Conservation (phyloP, 1,140 invertebrate genomes). For the Orchestia grillus region DNA sequence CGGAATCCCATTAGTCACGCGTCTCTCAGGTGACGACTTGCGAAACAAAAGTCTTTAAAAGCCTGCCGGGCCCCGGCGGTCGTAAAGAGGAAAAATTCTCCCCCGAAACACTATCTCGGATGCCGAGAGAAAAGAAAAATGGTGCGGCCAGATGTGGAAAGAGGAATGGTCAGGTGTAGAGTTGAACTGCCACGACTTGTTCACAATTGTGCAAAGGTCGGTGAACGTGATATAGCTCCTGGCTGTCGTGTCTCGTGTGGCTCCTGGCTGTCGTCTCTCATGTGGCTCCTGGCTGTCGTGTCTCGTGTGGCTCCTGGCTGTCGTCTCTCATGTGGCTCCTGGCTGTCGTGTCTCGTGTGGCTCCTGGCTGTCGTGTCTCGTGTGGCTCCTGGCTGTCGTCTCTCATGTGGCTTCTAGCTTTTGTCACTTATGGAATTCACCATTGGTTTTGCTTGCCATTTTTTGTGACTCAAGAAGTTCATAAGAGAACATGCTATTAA, state of each 20-base stretch:
- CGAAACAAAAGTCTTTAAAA: constrained; percentile 47
- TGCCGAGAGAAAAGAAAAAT: not conserved
- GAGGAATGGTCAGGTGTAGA: not conserved
- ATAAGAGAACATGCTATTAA: no score
- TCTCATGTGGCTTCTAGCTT: no score
- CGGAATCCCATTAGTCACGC: not conserved
- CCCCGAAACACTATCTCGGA: constrained; percentile 21
- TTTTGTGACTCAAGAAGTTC: no score
- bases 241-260: not conserved
- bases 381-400: no score
- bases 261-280: not conserved
- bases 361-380: no score
- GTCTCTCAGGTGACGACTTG: constrained; percentile 23
- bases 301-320: no score
- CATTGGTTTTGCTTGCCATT: no score
- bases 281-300: no score
- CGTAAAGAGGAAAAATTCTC: constrained; percentile 32
- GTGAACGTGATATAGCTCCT: not conserved
- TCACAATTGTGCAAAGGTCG: not conserved
- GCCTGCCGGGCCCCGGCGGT: not conserved
- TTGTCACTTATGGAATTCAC: no score
- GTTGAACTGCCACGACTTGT: not conserved
- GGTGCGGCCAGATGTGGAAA: not conserved
- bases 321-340: no score
- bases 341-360: no score